Evolutionary conservation across 1,140 invertebrate genomes (phyloP).

Genomic region (Yoshiicerus persimilis): DNA sequence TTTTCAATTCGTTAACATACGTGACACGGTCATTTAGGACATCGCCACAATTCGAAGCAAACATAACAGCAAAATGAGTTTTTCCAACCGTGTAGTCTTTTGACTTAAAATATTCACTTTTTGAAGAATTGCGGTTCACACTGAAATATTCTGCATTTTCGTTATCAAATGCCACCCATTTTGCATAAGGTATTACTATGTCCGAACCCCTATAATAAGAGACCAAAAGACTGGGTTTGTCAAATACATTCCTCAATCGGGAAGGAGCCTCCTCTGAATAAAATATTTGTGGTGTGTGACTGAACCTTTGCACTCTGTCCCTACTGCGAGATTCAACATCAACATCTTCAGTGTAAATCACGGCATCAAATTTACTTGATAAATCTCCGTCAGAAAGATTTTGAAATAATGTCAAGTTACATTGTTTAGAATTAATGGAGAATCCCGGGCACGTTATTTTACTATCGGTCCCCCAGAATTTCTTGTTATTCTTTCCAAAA

Average conservation of each 20-base stretch:
- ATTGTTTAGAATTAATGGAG: neutral
- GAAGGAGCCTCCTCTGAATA: neutral
- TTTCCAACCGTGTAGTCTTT: slow-evolving; percentile 63
- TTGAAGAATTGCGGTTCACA: neutral
- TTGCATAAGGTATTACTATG: neutral
- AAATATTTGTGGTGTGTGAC: too few relatives aligned
- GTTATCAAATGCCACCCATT: neutral
- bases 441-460: neutral
- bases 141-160: neutral
- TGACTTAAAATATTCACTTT: too few relatives aligned
- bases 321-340: too few relatives aligned
- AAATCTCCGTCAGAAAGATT: neutral
- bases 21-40: slow-evolving; percentile 58
- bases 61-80: slow-evolving; percentile 64
- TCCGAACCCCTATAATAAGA: neutral
- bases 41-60: slow-evolving; percentile 65
- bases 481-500: neutral
- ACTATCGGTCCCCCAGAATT: neutral
- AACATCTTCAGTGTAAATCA: neutral
- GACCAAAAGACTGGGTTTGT: neutral
- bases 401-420: neutral
- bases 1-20: slow-evolving; percentile 62
- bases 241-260: neutral
- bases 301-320: too few relatives aligned
- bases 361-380: neutral